Conservation (phyloP, 2,113 vertebrate species). For the Ceyx melanurus region DNA sequence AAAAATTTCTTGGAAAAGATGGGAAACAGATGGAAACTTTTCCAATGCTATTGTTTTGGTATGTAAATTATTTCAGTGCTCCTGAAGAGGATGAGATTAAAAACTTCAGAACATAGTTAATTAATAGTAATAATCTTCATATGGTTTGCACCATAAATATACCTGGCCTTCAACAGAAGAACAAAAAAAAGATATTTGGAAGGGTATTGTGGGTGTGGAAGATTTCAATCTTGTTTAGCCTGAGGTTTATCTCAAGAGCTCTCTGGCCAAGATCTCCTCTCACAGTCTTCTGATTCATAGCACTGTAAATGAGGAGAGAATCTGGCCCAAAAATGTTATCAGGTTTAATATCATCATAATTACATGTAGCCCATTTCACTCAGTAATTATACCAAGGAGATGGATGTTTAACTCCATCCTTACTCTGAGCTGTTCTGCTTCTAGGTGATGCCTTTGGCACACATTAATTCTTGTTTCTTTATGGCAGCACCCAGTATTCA, state of each 20-base stretch:
- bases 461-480: neutral
- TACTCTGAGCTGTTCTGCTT: neutral
- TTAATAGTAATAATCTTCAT: conserved; percentile 32
- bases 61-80: neutral
- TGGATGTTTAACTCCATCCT: conserved; percentile 19
- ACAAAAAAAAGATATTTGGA: conserved; percentile 21
- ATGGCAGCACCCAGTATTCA: neutral
- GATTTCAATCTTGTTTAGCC: conserved; percentile 53
- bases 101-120: conserved; percentile 16
- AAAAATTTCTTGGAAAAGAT: conserved; percentile 31
- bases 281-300: conserved; percentile 14
- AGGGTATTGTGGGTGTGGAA: conserved; percentile 18
- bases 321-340: conserved; percentile 45
- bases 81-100: conserved; percentile 12
- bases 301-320: conserved; percentile 16
- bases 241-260: conserved; percentile 44
- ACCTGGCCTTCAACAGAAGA: conserved; percentile 36
- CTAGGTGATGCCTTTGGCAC: neutral
- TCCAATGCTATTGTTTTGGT: neutral
- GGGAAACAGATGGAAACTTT: neutral
- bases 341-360: conserved; percentile 47
- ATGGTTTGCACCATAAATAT: conserved; percentile 37
- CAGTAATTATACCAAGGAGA: neutral
- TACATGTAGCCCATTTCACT: conserved; percentile 6
- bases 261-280: conserved; percentile 35